phyloP scores from a whole-genome alignment of 1,140 invertebrate species.

The Ctenoplectra terminalis region DNA sequence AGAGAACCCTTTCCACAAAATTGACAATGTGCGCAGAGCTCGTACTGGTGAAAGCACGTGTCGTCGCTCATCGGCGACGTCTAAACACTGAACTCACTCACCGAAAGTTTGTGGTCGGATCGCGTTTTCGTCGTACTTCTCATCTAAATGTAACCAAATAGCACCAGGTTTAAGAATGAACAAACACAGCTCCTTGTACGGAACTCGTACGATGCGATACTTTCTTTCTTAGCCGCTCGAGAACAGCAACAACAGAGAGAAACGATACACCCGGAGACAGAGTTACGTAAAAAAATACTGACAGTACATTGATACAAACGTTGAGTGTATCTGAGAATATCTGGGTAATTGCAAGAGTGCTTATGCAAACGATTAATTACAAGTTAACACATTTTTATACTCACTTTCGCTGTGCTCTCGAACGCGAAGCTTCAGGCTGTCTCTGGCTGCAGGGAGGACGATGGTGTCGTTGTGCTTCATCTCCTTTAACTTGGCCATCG shows the following conservation, averaged over 20 bases:
- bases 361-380: conserved; percentile 9
- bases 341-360: conserved; percentile 41
- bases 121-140: conserved; percentile 78
- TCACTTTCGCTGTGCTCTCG: conserved; percentile 91
- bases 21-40: conserved; percentile 55
- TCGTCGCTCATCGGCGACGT: conserved; percentile 64
- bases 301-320: conserved; percentile 22
- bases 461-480: conserved; percentile 84
- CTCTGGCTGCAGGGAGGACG: conserved; percentile 87
- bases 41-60: conserved; percentile 69
- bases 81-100: conserved; percentile 76
- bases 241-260: not conserved
- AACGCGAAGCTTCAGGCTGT: conserved; percentile 87
- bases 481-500: conserved; percentile 90
- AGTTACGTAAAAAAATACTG: conserved; percentile 9
- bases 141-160: conserved; percentile 76
- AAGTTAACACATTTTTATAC: conserved; percentile 66
- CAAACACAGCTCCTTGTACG: not conserved
- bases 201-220: not conserved
- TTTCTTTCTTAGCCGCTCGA: not conserved
- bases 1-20: conserved; percentile 28
- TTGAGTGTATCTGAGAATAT: conserved; percentile 30
- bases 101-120: conserved; percentile 74
- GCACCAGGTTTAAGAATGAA: conserved; percentile 63
- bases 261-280: not conserved